Evolutionary conservation across 2,113 vertebrate species (phyloP), one percentile per base, ranked within the genome.

Genomic region (Zingel zingel): DNA sequence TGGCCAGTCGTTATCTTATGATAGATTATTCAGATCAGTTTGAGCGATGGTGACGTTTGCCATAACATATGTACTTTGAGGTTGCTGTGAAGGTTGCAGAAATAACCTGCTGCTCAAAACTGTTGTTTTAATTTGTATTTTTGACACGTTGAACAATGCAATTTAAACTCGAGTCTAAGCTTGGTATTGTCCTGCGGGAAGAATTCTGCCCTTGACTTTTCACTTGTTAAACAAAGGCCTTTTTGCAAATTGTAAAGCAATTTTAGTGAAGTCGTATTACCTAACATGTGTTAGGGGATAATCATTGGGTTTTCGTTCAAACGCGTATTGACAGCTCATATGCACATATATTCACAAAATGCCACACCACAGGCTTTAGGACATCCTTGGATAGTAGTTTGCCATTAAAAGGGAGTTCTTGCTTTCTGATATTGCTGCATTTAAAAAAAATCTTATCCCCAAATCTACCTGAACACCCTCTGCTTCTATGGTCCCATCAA

Each of bases 71-170:
- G n/a, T 14, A 2, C 2, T 11, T 48, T 33, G 45, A 50, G 45
- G 23, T 39, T 56, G 39, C 15, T 54, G 11, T 70, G 63, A 30
- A 66, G 25, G 19, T 7, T 84, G 12, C 7, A 48, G 5, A 48
- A 30, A 23, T 48, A 71, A 69, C 48, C 39, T 75, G 56, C 82
- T 91, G 92, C 92, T 74, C 92, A 82, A 84, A 91, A 85, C 92
- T 91, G 73, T 79, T 88, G 86, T 94, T 95, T 92, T 79, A 75
- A 78, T 77, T 87, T 90, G 30, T 27, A 45, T 91, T 76, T 80
- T 75, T 86, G 80, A 45, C 87, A 88, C 77, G 88, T 67, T 68
- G 78, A 81, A 79, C 82, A 54, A 89, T 80, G 73, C 39, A 87
- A 91, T 91, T 94, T 92, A 93, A 90, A 72, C 48, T 72, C 77